phyloP scores from a whole-genome alignment of 1,140 invertebrate species.

The Cydia fagiglandana region DNA sequence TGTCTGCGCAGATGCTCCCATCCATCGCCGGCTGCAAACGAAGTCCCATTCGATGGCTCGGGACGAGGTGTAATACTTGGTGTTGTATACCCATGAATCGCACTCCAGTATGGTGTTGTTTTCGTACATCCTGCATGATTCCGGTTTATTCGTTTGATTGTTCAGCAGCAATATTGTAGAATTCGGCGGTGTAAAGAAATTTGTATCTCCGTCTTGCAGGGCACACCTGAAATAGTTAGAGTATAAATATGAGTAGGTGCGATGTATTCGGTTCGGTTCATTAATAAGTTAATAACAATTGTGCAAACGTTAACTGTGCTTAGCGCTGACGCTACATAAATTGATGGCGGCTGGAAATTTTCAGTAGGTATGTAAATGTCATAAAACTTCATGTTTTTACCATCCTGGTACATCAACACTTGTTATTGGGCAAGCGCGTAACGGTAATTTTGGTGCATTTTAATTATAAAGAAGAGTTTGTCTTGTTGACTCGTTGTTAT shows the following conservation, averaged over 20 bases:
- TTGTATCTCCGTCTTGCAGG: conserved; percentile 58
- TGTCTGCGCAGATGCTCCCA: conserved; percentile 88
- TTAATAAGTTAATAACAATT: conserved; percentile 11
- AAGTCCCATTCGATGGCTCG: conserved; percentile 90
- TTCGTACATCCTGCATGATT: conserved; percentile 80
- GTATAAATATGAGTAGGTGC: conserved; percentile 26
- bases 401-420: background rate
- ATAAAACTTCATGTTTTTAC: background rate
- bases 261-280: background rate
- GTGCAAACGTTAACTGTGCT: conserved; percentile 5
- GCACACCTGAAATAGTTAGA: conserved; percentile 64
- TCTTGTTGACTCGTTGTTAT: conserved; percentile 7
- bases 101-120: conserved; percentile 78
- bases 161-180: conserved; percentile 69
- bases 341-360: background rate
- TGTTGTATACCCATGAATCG: conserved; percentile 84
- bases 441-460: background rate
- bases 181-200: conserved; percentile 73
- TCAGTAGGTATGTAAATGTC: background rate
- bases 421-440: background rate
- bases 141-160: conserved; percentile 71
- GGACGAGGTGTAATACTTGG: conserved; percentile 84
- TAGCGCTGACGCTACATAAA: background rate
- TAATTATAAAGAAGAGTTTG: background rate
- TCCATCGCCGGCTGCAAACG: conserved; percentile 89